Conservation (phyloP, 1,140 invertebrate genomes). For the Drosophila sturtevanti region DNA sequence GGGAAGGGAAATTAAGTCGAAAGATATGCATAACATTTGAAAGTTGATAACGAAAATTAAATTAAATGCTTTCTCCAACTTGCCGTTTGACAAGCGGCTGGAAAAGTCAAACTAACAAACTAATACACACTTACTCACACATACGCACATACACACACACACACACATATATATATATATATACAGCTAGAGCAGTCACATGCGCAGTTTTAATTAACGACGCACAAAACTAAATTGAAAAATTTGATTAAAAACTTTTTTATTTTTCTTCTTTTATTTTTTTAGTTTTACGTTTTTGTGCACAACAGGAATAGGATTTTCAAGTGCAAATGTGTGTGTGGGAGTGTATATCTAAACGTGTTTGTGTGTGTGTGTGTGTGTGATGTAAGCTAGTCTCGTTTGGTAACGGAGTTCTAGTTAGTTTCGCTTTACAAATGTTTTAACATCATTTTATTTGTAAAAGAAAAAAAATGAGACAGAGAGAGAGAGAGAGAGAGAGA, state of each 20-base stretch:
- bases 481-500: background rate
- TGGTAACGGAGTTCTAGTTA: slow-evolving; percentile 67
- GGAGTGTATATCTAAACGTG: slow-evolving; percentile 8
- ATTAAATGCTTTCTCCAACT: slow-evolving; percentile 51
- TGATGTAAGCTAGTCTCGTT: slow-evolving; percentile 25
- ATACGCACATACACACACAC: slow-evolving; percentile 10
- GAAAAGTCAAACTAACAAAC: slow-evolving; percentile 61
- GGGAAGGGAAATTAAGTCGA: slow-evolving; percentile 4
- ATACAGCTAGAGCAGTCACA: slow-evolving; percentile 4
- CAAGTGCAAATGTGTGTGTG: slow-evolving; percentile 52
- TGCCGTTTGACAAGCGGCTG: slow-evolving; percentile 32
- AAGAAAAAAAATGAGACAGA: slow-evolving; percentile 15
- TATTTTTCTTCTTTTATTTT: background rate
- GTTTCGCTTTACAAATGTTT: slow-evolving; percentile 77
- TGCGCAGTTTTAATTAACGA: slow-evolving; percentile 72
- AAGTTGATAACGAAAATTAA: slow-evolving; percentile 44
- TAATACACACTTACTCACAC: slow-evolving; percentile 29
- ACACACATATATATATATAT: background rate
- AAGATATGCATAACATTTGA: slow-evolving; percentile 58
- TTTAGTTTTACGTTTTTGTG: slow-evolving; percentile 29
- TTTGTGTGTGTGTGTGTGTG: slow-evolving; percentile 10
- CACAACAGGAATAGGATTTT: slow-evolving; percentile 64
- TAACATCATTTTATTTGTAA: slow-evolving; percentile 76
- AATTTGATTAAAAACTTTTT: slow-evolving; percentile 79
- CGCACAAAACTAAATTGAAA: slow-evolving; percentile 73